Base-by-base conservation (phyloP, 2,797 vertebrate species). In the Clarias fuscus region DNA sequence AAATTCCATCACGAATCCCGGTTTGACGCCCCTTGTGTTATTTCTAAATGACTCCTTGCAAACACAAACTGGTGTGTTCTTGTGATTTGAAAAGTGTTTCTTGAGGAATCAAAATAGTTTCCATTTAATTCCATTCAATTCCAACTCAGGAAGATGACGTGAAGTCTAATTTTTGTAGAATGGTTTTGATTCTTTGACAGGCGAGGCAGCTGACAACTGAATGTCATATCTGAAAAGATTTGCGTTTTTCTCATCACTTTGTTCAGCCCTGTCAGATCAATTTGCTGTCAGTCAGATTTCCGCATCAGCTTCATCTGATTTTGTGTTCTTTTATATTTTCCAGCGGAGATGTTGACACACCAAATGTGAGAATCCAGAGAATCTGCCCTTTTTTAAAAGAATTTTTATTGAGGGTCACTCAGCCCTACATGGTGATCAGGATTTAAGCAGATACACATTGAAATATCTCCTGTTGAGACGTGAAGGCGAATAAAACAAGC, bases 341-440 rank as follows among this genome's bases (percentile, higher is more conserved):
- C 2, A 22, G 67, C 48, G 13, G 48, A 83, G 62, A 84, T 80
- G 24, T 81, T 87, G 84, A 88, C 82, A 48, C 80, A 48, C 80
- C 18, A 27, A 30, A 24, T 11, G 17, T 27, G 11, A 58, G 83
- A 85, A 83, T 86, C 84, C 56, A 82, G 65, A 87, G 87, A 85
- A 88, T 75, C 72, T 82, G 33, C 72, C 22, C 43, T 88, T 65
- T 88, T 84, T 64, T 72, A 78, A 88, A 89, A 70, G 4, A 58
- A 83, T 83, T 53, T 22, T 59, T 85, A 56, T 80, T 72, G 83
- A 83, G 33, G 72, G 43, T 71, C 64, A 83, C 56, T 82, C 65
- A 86, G 79, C 71, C 85, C 73, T 86, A 91, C 89, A 89, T 90
- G 91, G 56, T 84, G 92, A 93, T 91, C 37, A 62, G 82, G 67